Percentiles rank a stretch among this genome's conserved stretches.
Evolutionary conservation across 2,888 invertebrate species (phyloP).

Genomic region (Harpalus rufipes): DNA sequence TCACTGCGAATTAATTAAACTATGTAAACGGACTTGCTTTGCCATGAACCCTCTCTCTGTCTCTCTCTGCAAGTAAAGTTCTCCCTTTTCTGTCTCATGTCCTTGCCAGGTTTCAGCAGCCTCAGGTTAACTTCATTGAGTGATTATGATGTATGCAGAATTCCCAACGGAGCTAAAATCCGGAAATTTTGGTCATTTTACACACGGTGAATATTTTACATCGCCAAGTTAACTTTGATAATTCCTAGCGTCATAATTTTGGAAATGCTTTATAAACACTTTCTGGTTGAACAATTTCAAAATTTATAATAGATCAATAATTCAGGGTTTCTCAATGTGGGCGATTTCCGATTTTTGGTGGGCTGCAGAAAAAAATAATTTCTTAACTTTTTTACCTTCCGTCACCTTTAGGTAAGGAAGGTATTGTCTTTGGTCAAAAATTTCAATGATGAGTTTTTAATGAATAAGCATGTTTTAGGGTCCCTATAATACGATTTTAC

Average conservation of each 20-base stretch:
- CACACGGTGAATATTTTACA: neutral
- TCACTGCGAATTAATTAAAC: conserved; percentile 24
- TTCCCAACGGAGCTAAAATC: neutral
- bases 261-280: neutral
- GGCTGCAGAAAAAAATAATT: too few species aligned
- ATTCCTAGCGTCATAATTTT: neutral
- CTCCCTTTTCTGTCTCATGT: neutral
- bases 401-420: too few species aligned
- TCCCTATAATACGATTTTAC: too few species aligned
- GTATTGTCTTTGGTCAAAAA: too few species aligned
- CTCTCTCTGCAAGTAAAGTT: neutral
- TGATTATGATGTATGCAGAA: conserved; percentile 17
- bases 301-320: too few species aligned
- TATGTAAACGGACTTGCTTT: neutral
- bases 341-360: too few species aligned
- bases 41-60: neutral
- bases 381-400: too few species aligned
- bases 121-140: conserved; percentile 20
- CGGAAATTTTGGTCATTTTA: neutral
- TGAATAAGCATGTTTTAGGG: too few species aligned
- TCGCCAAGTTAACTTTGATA: neutral
- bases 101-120: neutral
- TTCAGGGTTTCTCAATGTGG: too few species aligned
- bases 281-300: neutral
- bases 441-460: too few species aligned